Evolutionary conservation across 2,797 vertebrate genomes (phyloP).

Genomic region (Sebastes melanostomus): DNA sequence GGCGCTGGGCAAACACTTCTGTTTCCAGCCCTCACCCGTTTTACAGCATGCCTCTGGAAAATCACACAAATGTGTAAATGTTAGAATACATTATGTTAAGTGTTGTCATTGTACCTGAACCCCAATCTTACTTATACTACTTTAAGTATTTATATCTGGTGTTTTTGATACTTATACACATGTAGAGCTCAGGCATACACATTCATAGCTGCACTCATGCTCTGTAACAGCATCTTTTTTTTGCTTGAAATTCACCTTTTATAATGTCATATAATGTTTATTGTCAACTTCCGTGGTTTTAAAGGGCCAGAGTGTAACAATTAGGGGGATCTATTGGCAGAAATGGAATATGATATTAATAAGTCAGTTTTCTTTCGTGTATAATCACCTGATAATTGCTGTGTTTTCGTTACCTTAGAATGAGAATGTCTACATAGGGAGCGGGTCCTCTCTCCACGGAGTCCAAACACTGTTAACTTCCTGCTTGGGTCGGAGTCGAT

Average conservation of each 20-base stretch:
- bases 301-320: not conserved
- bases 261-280: not conserved
- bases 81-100: not conserved
- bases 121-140: not conserved
- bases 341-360: too few relatives aligned
- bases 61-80: not conserved
- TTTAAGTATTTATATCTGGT: not conserved
- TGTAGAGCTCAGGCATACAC: not conserved
- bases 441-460: too few relatives aligned
- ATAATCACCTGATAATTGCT: too few relatives aligned
- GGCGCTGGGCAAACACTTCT: conserved; percentile 23
- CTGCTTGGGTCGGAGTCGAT: too few relatives aligned
- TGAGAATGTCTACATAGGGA: too few relatives aligned
- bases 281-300: not conserved
- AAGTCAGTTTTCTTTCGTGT: too few relatives aligned
- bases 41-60: conserved; percentile 1
- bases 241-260: not conserved
- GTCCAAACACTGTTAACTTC: too few relatives aligned
- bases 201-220: not conserved
- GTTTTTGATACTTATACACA: not conserved
- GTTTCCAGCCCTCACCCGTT: conserved; percentile 18
- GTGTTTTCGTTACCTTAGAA: too few relatives aligned
- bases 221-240: not conserved
- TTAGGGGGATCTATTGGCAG: too few relatives aligned
- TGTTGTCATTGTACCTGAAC: not conserved